These are phyloP conservation scores for Tuta absoluta DNA, from an alignment of 2,888 invertebrate genomes.

Conservation along the genomic window DNA sequence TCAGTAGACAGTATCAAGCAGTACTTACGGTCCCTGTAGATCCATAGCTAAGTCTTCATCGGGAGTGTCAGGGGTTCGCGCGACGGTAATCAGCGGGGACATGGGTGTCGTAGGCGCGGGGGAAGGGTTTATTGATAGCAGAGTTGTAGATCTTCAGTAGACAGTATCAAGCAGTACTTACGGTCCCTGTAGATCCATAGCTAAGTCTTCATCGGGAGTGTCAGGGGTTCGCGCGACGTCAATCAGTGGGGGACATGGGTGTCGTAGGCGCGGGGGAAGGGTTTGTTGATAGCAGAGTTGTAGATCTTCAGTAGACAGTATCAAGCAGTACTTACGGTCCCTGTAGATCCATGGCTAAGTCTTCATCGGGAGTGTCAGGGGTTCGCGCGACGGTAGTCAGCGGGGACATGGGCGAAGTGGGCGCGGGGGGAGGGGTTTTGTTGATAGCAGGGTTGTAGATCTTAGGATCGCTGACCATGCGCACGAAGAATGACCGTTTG, in stretches of 20 bases:
- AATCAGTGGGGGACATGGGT: slow-evolving; percentile 73
- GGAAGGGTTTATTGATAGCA: slow-evolving; percentile 88
- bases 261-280: slow-evolving; percentile 83
- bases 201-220: slow-evolving; percentile 54
- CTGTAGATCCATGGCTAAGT: slow-evolving; percentile 48
- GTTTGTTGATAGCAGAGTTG: slow-evolving; percentile 92
- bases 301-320: slow-evolving; percentile 85
- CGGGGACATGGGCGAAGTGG: slow-evolving; percentile 79
- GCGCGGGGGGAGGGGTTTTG: slow-evolving; percentile 84
- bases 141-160: slow-evolving; percentile 92
- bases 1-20: too few relatives aligned
- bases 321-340: slow-evolving; percentile 57
- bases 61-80: slow-evolving; percentile 69
- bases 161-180: slow-evolving; percentile 40
- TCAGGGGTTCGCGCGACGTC: slow-evolving; percentile 67
- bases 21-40: too few relatives aligned
- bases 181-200: slow-evolving; percentile 60
- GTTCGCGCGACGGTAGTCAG: slow-evolving; percentile 65
- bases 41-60: slow-evolving; percentile 44
- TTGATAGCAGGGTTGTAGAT: slow-evolving; percentile 96
- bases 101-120: slow-evolving; percentile 79
- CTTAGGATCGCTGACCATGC: slow-evolving; percentile 98
- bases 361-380: slow-evolving; percentile 62
- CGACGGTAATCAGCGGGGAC: slow-evolving; percentile 70
- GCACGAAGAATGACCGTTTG: slow-evolving; percentile 97